Base-by-base conservation (phyloP, 2,113 vertebrate species). In the Diphyllodes magnificus region DNA sequence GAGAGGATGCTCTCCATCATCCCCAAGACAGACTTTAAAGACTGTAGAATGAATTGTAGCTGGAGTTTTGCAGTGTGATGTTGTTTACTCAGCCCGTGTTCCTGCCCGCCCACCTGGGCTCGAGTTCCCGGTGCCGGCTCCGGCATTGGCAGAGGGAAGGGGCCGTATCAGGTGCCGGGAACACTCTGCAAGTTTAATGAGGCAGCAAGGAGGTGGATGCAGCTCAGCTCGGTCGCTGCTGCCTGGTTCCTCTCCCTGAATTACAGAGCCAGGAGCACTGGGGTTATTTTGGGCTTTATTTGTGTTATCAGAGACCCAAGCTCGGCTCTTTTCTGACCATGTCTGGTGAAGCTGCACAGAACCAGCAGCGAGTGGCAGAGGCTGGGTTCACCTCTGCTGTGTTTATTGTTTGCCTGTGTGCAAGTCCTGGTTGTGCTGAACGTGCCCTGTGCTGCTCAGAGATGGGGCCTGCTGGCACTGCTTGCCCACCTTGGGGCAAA, bases 101-200 rank as follows among this genome's bases (percentile, higher is more conserved):
- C 2, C 70, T 37, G 42, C 70, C 44, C 25, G 50, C 88, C 47
- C 59, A 75, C 42, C 53, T 2, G 19, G 45, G 60, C 22, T 97
- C 78, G 6, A 68, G 90, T 97, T 97, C 92, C 97, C 2, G 72
- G 60, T 25, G 86, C 87, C 3, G 1, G 53, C 72, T 14, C n/a
- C 3, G 61, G 79, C 73, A 11, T 8, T 8, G 15, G 57, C 3
- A 1, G 61, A 88, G 78, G 54, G 47, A 42, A 47, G 49, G 47
- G 59, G 11, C 21, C 0, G 14, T 95, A 95, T 97, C 97, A 22
- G 83, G 90, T 98, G 75, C 82, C 27, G 1, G 49, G 79, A 63
- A 47, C 23, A 22, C 86, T 66, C 91, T 98, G 97, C 97, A 98
- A 95, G 51, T 98, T 98, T 97, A 96, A 98, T 98, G 97, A 97